A percentile compares a stretch with the other conserved stretches of the same genome.
These are phyloP conservation scores for Machaerirhynchus nigripectus DNA, from an alignment of 2,113 vertebrate genomes.

Conservation along the genomic window DNA sequence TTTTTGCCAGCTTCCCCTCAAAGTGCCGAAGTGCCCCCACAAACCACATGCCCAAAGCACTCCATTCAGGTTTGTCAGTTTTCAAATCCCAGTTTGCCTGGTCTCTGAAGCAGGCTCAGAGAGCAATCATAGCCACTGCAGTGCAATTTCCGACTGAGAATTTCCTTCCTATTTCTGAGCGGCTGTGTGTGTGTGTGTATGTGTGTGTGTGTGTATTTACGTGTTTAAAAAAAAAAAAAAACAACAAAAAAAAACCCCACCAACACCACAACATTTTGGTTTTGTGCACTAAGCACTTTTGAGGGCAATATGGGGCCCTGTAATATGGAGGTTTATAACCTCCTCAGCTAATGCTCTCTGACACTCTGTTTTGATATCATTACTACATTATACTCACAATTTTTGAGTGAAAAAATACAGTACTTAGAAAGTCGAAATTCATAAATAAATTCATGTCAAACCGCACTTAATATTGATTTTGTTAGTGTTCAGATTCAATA, in stretches of 20 bases:
- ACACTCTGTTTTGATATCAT: conserved; percentile 99
- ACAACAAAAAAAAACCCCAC: conserved; percentile 44
- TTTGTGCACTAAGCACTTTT: conserved; percentile 98
- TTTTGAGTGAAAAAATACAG: conserved; percentile 99
- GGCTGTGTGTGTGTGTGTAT: neutral
- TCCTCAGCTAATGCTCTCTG: conserved; percentile 95
- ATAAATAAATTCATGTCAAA: conserved; percentile 99
- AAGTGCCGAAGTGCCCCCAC: neutral
- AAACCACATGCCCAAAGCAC: neutral
- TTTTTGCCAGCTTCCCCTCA: neutral
- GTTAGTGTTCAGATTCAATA: conserved; percentile 99
- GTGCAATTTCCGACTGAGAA: conserved; percentile 68
- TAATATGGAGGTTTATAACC: conserved; percentile 95
- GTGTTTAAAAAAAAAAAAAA: conserved; percentile 64
- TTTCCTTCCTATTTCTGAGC: conserved; percentile 67
- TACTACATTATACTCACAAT: conserved; percentile 99
- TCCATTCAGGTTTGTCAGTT: conserved; percentile 24
- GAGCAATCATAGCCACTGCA: conserved; percentile 65
- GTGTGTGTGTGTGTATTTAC: conserved; percentile 58
- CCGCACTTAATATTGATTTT: conserved; percentile 99
- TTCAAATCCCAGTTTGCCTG: neutral
- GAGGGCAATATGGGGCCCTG: conserved; percentile 84
- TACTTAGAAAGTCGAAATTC: conserved; percentile 99
- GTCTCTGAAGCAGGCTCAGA: neutral
- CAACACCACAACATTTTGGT: conserved; percentile 83